A percentile compares a stretch with the other conserved stretches of the same genome.
These are phyloP conservation scores for Catharus bicknelli DNA, from an alignment of 2,113 vertebrate genomes.

Conservation along the genomic window DNA sequence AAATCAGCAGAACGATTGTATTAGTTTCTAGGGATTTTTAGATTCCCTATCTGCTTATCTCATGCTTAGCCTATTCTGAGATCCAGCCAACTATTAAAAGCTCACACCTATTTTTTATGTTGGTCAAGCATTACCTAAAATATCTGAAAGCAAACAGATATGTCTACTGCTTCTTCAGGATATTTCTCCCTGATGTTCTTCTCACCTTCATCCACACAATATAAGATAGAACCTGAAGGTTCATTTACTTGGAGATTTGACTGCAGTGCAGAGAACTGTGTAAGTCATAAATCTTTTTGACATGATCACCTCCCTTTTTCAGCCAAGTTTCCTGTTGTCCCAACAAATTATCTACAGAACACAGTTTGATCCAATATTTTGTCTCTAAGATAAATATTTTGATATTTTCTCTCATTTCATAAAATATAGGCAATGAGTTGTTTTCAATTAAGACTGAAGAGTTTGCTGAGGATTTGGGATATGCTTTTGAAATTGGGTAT, in stretches of 20 bases:
- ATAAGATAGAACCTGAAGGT: background rate
- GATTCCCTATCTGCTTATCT: background rate
- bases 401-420: background rate
- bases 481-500: background rate
- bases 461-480: background rate
- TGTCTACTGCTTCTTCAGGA: background rate
- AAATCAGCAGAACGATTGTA: background rate
- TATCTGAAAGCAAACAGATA: background rate
- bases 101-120: background rate
- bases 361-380: slow-evolving; percentile 16
- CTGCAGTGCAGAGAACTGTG: background rate
- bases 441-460: slow-evolving; percentile 10
- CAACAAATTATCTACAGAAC: background rate
- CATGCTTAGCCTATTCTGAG: background rate
- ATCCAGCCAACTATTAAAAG: background rate
- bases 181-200: background rate
- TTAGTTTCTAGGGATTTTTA: background rate
- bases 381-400: slow-evolving; percentile 48
- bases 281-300: background rate
- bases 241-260: background rate
- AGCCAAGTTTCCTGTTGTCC: background rate
- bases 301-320: background rate
- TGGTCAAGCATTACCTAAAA: background rate
- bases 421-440: background rate
- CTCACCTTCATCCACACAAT: background rate